A percentile compares a stretch with the other conserved stretches of the same genome.
These are phyloP conservation scores for Thamnophis sirtalis DNA, from an alignment of 2,113 vertebrate genomes.

Conservation along the genomic window DNA sequence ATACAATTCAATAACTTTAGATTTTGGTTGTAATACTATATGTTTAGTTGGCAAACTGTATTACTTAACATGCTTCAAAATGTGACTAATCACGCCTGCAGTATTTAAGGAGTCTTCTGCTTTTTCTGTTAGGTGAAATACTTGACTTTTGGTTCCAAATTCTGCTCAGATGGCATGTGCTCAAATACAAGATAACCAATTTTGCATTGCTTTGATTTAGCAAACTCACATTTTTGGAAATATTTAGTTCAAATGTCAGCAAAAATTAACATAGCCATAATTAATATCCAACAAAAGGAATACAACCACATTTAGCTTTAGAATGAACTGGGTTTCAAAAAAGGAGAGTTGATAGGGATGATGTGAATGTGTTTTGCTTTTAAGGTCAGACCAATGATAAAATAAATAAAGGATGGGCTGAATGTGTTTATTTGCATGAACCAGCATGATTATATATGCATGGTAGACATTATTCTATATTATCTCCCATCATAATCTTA, in stretches of 20 bases:
- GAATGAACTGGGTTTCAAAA: neutral
- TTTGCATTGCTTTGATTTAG: neutral
- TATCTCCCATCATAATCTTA: no score
- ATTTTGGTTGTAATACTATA: neutral
- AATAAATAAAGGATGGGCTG: neutral
- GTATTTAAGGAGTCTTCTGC: neutral
- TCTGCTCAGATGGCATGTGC: neutral
- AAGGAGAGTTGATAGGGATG: neutral
- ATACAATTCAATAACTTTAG: neutral
- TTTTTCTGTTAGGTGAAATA: neutral
- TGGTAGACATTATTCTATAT: neutral
- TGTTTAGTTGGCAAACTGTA: neutral
- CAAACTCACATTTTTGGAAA: neutral
- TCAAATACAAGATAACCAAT: neutral
- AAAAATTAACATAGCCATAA: neutral
- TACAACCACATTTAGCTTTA: neutral
- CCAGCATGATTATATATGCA: accelerated
- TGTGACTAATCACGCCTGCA: neutral
- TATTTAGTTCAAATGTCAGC: neutral
- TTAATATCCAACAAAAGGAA: neutral
- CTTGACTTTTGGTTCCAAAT: neutral
- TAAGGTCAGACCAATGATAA: accelerated
- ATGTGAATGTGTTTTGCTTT: neutral
- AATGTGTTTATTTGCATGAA: accelerated
- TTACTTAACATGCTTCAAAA: neutral